Base-by-base conservation (phyloP, 2,113 vertebrate species). In the Zapornia atra region DNA sequence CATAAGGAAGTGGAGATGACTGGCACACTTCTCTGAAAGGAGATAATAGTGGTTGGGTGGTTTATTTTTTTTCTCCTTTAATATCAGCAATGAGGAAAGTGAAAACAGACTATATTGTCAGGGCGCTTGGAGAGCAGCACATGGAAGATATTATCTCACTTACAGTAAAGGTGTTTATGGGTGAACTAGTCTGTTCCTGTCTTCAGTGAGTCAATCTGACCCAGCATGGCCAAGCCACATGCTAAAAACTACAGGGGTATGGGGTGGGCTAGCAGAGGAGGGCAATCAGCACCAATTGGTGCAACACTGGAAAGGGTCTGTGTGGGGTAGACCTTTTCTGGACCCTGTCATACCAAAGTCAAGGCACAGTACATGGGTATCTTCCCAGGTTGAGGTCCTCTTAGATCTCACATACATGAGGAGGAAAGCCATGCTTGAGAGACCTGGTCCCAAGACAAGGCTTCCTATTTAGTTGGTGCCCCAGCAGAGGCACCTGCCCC, bases 91-190 rank as follows among this genome's bases (percentile, higher is more conserved):
- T 51, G 78, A 82, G 22, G 25, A 68, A 75, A 64, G 29, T 11
- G 21, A 71, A 85, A 82, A 76, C 44, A 64, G 56, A 3, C 28
- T 28, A 76, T 65, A 26, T 25, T 70, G 42, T 61, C 33, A 29
- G 77, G 38, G 61, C 29, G 54, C 69, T 86, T 4, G 0, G 34
- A 71, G 36, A 64, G 56, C 53, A 61, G 77, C 24, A 40, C 19
- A 1, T 4, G 57, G 59, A 65, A 92, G 89, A 90, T 82, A 71
- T 26, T 64, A 75, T 87, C 92, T 91, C 10, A 48, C 63, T 94
- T 87, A 59, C 66, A 77, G 84, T 79, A 87, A 89, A 94, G 53
- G 54, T 89, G 70, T 91, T 95, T 63, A 84, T 76, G 65, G 57
- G 18, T 84, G 70, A 94, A 81, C 10, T 7, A 79, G 61, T 28